These are phyloP conservation scores for Drosophila asahinai DNA, from an alignment of 1,140 invertebrate species.

Conservation along the genomic window DNA sequence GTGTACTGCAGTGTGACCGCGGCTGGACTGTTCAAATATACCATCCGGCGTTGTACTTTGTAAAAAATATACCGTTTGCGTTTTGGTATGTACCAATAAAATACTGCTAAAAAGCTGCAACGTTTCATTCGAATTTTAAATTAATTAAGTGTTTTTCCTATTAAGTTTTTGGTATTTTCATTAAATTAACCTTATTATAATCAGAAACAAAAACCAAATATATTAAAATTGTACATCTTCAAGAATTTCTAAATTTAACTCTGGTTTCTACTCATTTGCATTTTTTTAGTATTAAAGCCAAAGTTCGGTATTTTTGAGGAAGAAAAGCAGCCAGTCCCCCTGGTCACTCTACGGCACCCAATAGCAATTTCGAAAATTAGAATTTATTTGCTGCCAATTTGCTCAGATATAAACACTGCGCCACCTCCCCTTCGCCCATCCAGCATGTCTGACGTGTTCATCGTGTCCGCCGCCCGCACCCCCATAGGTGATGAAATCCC, in stretches of 20 bases:
- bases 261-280: no score
- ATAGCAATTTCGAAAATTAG: constrained; percentile 46
- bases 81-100: background rate
- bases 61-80: constrained; percentile 1
- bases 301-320: background rate
- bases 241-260: background rate
- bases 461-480: constrained; percentile 85
- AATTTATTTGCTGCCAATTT: constrained; percentile 22
- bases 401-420: constrained; percentile 4
- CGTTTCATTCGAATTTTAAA: background rate
- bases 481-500: constrained; percentile 79
- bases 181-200: no score
- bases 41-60: background rate
- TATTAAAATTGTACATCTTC: background rate
- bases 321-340: background rate
- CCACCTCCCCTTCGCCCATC: background rate
- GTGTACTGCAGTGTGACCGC: constrained; percentile 61
- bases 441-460: constrained; percentile 80
- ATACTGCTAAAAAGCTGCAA: background rate
- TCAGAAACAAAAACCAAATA: background rate
- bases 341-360: constrained; percentile 23
- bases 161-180: background rate
- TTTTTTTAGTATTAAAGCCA: background rate
- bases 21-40: constrained; percentile 11
- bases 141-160: background rate